Conservation (phyloP, 2,888 invertebrate species). For the Malacosoma neustria region DNA sequence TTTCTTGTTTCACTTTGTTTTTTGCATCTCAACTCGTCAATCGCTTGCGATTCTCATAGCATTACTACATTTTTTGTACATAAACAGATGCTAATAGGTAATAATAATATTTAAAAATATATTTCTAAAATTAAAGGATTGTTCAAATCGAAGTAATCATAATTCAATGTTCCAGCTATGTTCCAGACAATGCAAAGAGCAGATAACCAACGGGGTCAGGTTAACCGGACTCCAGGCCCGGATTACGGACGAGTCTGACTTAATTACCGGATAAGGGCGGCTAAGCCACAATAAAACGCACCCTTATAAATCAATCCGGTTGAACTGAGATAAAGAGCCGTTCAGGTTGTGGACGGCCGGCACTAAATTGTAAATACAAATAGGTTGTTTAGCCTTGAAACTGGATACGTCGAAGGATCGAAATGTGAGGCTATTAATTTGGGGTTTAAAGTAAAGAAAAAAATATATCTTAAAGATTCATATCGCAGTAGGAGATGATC, state of each 20-base stretch:
- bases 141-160: not conserved
- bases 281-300: conserved; percentile 44
- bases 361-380: not conserved
- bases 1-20: too few species aligned
- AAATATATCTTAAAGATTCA: too few species aligned
- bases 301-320: conserved; percentile 48
- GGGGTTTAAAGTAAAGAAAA: too few species aligned
- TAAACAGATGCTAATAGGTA: too few species aligned
- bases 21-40: too few species aligned
- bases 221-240: conserved; percentile 24
- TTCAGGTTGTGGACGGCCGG: conserved; percentile 10
- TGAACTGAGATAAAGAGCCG: conserved; percentile 30
- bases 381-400: not conserved
- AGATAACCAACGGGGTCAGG: conserved; percentile 13
- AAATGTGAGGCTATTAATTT: too few species aligned
- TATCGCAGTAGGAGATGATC: too few species aligned
- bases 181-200: conserved; percentile 1
- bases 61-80: too few species aligned
- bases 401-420: not conserved
- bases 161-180: conserved; percentile 10
- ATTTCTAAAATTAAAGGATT: too few species aligned
- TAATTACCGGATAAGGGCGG: conserved; percentile 51
- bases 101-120: too few species aligned
- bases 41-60: too few species aligned
- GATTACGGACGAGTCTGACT: conserved; percentile 40